Conservation (phyloP, 2,797 vertebrate species). For the Labeo calbasu region DNA sequence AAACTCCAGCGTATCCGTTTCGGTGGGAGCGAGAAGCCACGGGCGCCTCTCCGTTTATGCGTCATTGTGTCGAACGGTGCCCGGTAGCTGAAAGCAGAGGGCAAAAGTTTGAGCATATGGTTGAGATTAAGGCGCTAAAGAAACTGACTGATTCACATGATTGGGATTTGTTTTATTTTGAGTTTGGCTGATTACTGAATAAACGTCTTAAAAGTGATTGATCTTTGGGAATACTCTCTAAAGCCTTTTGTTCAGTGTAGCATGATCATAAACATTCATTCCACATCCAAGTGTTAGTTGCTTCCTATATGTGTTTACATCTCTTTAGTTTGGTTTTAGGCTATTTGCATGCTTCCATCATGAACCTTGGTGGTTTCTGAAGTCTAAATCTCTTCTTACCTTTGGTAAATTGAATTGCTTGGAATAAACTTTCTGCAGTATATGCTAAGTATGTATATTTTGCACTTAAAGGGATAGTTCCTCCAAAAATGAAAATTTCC, state of each 20-base stretch:
- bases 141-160: constrained; percentile 65
- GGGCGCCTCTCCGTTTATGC: constrained; percentile 57
- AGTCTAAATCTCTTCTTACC: not conserved
- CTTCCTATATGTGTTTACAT: constrained; percentile 17
- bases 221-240: constrained; percentile 36
- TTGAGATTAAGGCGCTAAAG: constrained; percentile 71
- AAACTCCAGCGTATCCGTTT: constrained; percentile 62
- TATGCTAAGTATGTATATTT: not conserved
- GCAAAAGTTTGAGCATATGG: constrained; percentile 70
- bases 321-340: constrained; percentile 2
- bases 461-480: not conserved
- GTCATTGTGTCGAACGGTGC: constrained; percentile 64
- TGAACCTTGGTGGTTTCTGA: not conserved
- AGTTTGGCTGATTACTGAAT: constrained; percentile 47
- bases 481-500: too few species aligned
- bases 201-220: constrained; percentile 27
- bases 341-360: not conserved
- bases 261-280: constrained; percentile 8
- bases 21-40: constrained; percentile 52
- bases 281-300: constrained; percentile 3
- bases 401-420: not conserved
- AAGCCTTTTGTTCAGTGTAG: constrained; percentile 35
- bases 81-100: constrained; percentile 68
- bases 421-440: not conserved
- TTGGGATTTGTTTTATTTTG: constrained; percentile 60